phyloP scores from a whole-genome alignment of 2,888 invertebrate genomes.

The Nomada flava region DNA sequence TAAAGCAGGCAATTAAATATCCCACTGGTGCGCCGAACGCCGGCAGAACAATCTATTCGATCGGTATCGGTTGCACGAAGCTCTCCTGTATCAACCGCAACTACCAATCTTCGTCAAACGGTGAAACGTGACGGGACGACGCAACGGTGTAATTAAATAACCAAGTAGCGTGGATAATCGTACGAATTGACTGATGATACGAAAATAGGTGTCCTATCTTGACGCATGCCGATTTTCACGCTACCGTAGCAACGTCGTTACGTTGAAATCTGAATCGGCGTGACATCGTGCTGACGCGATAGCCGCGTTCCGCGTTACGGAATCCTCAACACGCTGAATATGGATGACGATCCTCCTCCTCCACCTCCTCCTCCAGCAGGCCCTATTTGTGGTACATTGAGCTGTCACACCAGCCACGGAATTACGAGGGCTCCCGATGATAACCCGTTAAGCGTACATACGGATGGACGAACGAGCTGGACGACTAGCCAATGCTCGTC shows the following conservation, averaged over 20 bases:
- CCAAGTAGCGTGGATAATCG: constrained; percentile 12
- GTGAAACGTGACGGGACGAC: background rate
- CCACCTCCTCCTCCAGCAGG: constrained; percentile 51
- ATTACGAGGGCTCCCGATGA: constrained; percentile 81
- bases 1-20: no score
- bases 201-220: constrained; percentile 33
- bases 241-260: constrained; percentile 62
- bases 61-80: background rate
- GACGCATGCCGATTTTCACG: constrained; percentile 64
- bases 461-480: constrained; percentile 59
- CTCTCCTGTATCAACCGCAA: background rate
- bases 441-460: constrained; percentile 78
- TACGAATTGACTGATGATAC: constrained; percentile 30
- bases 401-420: constrained; percentile 77
- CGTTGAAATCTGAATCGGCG: constrained; percentile 68
- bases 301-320: constrained; percentile 65
- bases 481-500: constrained; percentile 53
- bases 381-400: constrained; percentile 79
- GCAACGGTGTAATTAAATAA: constrained; percentile 29
- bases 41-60: no score
- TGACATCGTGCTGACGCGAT: constrained; percentile 72
- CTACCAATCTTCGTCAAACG: constrained; percentile 4
- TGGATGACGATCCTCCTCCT: constrained; percentile 74
- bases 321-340: constrained; percentile 75
- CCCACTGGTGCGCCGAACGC: no score